Evolutionary conservation across 2,113 vertebrate genomes (phyloP).

Genomic region (Puma concolor): DNA sequence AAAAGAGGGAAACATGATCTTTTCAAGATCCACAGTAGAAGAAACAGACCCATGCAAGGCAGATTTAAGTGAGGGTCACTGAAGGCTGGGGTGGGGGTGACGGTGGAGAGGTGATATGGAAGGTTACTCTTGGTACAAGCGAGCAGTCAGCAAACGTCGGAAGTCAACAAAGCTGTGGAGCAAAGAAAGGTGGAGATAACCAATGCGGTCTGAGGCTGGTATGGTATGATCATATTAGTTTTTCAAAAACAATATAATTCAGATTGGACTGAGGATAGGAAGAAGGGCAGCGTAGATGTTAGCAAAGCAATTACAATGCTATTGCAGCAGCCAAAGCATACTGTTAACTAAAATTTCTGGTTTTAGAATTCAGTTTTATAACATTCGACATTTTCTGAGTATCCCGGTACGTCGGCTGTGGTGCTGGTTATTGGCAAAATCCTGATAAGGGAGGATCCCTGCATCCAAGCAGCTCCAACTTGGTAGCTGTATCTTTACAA

Average conservation of each 20-base stretch:
- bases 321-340: neutral
- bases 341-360: neutral
- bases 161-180: accelerated
- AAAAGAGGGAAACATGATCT: neutral
- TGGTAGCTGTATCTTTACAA: neutral
- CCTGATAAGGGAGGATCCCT: accelerated
- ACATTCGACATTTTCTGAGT: neutral
- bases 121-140: neutral
- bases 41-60: neutral
- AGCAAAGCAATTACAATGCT: neutral
- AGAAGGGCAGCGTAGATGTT: neutral
- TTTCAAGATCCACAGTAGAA: neutral
- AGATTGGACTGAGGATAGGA: neutral
- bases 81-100: neutral
- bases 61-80: neutral
- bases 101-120: neutral
- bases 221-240: accelerated
- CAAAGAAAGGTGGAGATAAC: neutral
- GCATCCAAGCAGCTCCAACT: neutral
- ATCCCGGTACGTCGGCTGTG: neutral
- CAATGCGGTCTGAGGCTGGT: neutral
- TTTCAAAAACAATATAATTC: neutral
- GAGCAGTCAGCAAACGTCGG: neutral
- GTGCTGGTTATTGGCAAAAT: neutral
- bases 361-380: neutral